A percentile compares a stretch with the other conserved stretches of the same genome.
Evolutionary conservation across 1,140 invertebrate genomes (phyloP).

Genomic region (Drosophila nikananu): DNA sequence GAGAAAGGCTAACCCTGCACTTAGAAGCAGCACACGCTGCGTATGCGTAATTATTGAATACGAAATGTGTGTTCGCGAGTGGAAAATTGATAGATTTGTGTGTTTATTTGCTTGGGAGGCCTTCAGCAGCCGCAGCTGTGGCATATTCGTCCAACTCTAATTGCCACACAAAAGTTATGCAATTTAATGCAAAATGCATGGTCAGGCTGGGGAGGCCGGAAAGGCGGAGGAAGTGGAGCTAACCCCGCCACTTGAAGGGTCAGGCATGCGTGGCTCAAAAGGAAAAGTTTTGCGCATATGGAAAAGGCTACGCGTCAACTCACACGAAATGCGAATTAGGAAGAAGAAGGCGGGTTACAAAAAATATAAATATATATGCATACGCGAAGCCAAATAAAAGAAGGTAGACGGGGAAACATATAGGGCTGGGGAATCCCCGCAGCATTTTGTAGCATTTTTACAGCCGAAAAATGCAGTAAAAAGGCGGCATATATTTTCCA

Average conservation of each 20-base stretch:
- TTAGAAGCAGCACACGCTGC: constrained; percentile 51
- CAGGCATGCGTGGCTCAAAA: constrained; percentile 73
- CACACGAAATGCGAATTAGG: constrained; percentile 82
- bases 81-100: constrained; percentile 74
- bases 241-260: constrained; percentile 58
- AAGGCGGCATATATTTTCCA: constrained; percentile 21
- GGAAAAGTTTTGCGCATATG: constrained; percentile 74
- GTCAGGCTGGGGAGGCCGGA: constrained; percentile 8
- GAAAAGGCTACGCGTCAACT: constrained; percentile 81
- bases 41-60: constrained; percentile 73
- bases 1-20: constrained; percentile 41
- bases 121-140: constrained; percentile 2
- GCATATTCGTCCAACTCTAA: constrained; percentile 49
- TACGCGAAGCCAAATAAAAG: constrained; percentile 21
- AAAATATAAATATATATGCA: constrained; percentile 10
- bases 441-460: constrained; percentile 69
- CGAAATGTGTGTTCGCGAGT: constrained; percentile 23
- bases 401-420: constrained; percentile 4
- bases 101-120: constrained; percentile 55
- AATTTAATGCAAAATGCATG: constrained; percentile 80
- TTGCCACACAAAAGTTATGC: constrained; percentile 81
- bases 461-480: constrained; percentile 31
- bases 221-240: constrained; percentile 17
- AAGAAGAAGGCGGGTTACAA: constrained; percentile 17
- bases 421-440: constrained; percentile 13